Percentiles rank a stretch among this genome's conserved stretches.
phyloP scores from a whole-genome alignment of 2,797 vertebrate species.

The Silurus aristotelis region DNA sequence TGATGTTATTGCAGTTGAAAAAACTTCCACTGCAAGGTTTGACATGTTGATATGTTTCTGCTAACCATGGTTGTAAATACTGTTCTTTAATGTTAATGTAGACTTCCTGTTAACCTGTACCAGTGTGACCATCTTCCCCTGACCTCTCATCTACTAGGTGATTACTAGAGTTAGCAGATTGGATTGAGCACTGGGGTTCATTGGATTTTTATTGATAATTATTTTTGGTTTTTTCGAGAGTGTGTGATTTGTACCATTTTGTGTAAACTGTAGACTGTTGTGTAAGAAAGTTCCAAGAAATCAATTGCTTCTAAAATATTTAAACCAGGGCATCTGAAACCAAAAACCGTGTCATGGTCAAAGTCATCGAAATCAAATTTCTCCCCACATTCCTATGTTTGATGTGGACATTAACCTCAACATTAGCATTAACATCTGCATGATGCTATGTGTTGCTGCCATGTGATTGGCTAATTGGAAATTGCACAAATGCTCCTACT shows the following conservation, averaged over 20 bases:
- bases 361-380: background rate
- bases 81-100: background rate
- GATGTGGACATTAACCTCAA: background rate
- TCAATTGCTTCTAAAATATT: constrained; percentile 13
- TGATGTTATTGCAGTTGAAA: constrained; percentile 3
- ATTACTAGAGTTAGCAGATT: background rate
- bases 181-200: background rate
- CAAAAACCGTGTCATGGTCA: background rate
- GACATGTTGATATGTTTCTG: background rate
- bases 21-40: background rate
- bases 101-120: background rate
- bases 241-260: background rate
- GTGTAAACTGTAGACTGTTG: background rate
- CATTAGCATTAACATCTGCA: background rate
- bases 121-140: background rate
- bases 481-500: background rate
- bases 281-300: background rate
- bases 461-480: background rate
- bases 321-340: background rate
- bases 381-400: background rate
- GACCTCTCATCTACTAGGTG: background rate
- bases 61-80: background rate
- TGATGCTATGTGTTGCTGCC: background rate
- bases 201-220: background rate
- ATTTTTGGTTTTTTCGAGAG: too few relatives aligned